Base-by-base conservation (phyloP, 2,888 invertebrate species). In the Cheilosia pagana region DNA sequence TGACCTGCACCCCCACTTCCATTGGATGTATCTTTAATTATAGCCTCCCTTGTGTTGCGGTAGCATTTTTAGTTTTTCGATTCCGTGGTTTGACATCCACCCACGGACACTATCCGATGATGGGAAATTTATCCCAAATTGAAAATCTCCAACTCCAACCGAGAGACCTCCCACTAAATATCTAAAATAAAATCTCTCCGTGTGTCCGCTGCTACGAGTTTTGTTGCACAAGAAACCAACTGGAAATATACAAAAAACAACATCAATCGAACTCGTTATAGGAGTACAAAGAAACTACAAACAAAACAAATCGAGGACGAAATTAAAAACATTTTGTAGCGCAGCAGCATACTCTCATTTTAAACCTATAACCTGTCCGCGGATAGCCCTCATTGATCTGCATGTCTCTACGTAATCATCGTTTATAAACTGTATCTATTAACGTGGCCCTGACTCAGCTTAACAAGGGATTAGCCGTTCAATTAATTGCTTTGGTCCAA, bases 401-500 rank as follows among this genome's bases (percentile, higher is more conserved):
- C 19, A 3, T 12, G 12, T 5, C 39, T 39, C 25, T 16, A 52
- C 19, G 5, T 53, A 39, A 62, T 53, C 50, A 12, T 3, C 50
- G 23, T 25, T 72, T 72, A 25, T 31, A 59, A 21, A 50, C 23
- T 62, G 52, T 60, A 60, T 72, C 53, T 53, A n/a, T 12, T 12
- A 7, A 16, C 31, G 14, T 10, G 12, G 1, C 7, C 1, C 14
- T 23, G 23, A 14, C 28, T 25, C 43, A 53, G 50, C 43, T 14
- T 23, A 31, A 53, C 41, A 19, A 55, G 19, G 10, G 50, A 50
- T 50, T 23, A 70, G 39, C 50, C 63, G 57, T 52, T 48, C 19
- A 71, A 53, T 82, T 82, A 82, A 82, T 77, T 77, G 82, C 77
- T 62, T 21, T 65, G 53, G 48, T 55, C 71, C 65, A 14, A 70